Base-by-base conservation (phyloP, 1,140 invertebrate species). In the Drosophila pachea region DNA sequence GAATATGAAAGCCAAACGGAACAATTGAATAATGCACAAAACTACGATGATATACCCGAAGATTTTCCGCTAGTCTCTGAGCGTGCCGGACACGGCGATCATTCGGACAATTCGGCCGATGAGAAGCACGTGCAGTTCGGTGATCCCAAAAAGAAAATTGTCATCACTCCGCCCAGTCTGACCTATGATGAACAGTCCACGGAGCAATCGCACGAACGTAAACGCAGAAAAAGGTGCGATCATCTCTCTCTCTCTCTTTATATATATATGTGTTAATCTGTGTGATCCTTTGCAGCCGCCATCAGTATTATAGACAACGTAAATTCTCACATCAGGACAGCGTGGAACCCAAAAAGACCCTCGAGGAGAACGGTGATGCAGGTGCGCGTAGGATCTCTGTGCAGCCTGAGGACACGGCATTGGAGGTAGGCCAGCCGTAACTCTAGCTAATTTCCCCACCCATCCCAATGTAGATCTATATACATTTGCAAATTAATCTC, bases 251-350 rank as follows among this genome's bases (percentile, higher is more conserved):
- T 43, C 5, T 12, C 12, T 0, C 5, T 12, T 12, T 14, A n/a
- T n/a, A 12, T 14, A 14, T n/a, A n/a, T n/a, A n/a, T n/a, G n/a
- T n/a, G n/a, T n/a, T n/a, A n/a, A n/a, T n/a, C 16, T 42, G 3
- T 12, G 1, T 4, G 7, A 47, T 0, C 1, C n/a, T 7, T 52
- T 9, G 40, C 74, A 93, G 92, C 72, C 91, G 92, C 33, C 92
- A 92, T 75, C 91, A 92, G 67, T 90, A 93, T 89, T 92, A 93
- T 67, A 92, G 92, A 83, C 91, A 92, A 7, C 92, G 94, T 36
- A 95, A 95, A 87, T 94, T 93, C 78, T 95, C 94, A 8, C 89
- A 95, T 33, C 93, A 95, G 78, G 94, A 95, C 78, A 91, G 92
- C 68, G 70, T 86, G 58, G 88, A 90, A 69, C 62, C 78, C 70